phyloP scores from a whole-genome alignment of 2,888 invertebrate genomes.

The Nasonia oneida region DNA sequence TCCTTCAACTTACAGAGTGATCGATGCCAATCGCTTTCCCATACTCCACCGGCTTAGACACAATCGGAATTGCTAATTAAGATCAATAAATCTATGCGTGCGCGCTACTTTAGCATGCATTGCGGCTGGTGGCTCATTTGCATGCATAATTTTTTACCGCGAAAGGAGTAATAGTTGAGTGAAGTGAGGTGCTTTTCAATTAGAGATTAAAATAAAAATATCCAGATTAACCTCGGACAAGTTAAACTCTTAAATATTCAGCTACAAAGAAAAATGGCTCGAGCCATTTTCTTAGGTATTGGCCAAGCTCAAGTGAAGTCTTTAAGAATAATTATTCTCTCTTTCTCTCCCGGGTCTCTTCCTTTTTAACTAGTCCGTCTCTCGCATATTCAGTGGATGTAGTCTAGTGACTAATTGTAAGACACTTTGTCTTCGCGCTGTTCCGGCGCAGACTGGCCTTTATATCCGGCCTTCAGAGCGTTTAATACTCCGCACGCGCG shows the following conservation, averaged over 20 bases:
- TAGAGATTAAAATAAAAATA: too few relatives aligned
- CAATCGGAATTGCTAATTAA: not conserved
- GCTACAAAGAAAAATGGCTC: not conserved
- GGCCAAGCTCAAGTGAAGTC: slow-evolving; percentile 32
- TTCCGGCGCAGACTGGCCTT: not conserved
- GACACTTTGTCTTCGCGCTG: not conserved
- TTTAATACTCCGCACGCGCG: not conserved
- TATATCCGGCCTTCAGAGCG: not conserved
- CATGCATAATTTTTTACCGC: too few relatives aligned
- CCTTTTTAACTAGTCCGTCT: slow-evolving; percentile 25
- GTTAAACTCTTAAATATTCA: too few relatives aligned
- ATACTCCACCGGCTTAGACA: not conserved
- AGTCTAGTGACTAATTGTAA: not conserved
- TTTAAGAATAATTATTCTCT: slow-evolving; percentile 40
- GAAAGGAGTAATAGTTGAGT: too few relatives aligned
- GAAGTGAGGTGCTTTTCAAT: not conserved
- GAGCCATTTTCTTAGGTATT: slow-evolving; percentile 28
- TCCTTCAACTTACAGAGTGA: too few relatives aligned
- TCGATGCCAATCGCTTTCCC: not conserved
- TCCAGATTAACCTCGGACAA: too few relatives aligned
- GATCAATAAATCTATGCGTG: not conserved
- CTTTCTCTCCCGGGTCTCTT: too few relatives aligned
- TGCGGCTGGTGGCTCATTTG: too few relatives aligned
- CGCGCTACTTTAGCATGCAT: not conserved
- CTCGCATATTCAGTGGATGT: not conserved